Percentiles rank a stretch among this genome's conserved stretches.
phyloP scores from a whole-genome alignment of 1,140 invertebrate genomes.

The Littorina saxatilis region DNA sequence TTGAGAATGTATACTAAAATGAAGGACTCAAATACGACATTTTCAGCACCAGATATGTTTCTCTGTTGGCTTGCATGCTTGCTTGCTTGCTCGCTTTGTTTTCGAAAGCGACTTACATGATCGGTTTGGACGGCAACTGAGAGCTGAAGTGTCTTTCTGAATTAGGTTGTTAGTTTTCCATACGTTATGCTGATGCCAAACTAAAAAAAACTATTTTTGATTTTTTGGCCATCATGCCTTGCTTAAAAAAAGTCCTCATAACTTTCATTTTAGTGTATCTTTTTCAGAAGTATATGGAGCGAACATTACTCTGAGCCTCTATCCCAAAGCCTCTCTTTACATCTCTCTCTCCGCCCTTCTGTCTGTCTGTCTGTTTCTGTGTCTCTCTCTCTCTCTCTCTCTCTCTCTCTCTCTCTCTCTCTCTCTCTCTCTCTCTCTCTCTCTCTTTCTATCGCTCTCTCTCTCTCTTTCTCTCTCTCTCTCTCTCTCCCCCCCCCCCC shows the following conservation, averaged over 20 bases:
- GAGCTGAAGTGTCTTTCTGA: background rate
- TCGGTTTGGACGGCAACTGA: background rate
- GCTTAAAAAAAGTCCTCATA: background rate
- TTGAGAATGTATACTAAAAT: too few species aligned
- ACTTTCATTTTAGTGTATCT: background rate
- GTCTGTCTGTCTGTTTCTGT: background rate
- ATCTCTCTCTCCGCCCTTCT: background rate
- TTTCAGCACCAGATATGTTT: too few species aligned
- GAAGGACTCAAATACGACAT: too few species aligned
- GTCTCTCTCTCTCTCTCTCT: constrained; percentile 11
- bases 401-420: constrained; percentile 2
- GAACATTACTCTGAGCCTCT: background rate
- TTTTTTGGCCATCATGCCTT: background rate
- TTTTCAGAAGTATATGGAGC: background rate
- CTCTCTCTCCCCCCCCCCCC: constrained; percentile 2
- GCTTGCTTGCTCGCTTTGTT: too few species aligned
- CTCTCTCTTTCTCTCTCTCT: constrained; percentile 6
- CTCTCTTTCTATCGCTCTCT: background rate
- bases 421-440: background rate
- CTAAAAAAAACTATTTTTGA: background rate
- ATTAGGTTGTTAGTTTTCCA: background rate
- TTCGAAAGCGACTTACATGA: background rate
- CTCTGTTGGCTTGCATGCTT: too few species aligned
- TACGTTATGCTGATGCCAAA: background rate
- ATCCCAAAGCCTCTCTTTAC: background rate